Percentiles rank a stretch among this genome's conserved stretches.
These are phyloP conservation scores for Arizona elegans DNA, from an alignment of 2,113 vertebrate genomes.

Conservation along the genomic window DNA sequence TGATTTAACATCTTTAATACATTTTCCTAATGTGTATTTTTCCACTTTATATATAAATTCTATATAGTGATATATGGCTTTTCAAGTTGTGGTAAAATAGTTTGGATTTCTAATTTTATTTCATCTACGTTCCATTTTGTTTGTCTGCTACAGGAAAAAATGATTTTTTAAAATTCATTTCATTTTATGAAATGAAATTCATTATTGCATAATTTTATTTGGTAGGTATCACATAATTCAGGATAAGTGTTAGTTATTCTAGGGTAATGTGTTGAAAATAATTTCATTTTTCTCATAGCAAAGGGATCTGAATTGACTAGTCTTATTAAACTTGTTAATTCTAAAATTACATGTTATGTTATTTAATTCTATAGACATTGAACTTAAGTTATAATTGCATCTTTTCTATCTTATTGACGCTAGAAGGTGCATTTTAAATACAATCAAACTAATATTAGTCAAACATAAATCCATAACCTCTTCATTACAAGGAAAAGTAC, in stretches of 20 bases:
- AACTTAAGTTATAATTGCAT: neutral
- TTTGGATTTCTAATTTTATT: neutral
- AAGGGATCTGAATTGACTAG: neutral
- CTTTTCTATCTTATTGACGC: neutral
- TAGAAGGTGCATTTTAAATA: slow-evolving; percentile 2
- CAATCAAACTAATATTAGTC: neutral
- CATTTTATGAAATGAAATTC: neutral
- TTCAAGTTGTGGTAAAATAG: neutral
- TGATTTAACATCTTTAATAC: neutral
- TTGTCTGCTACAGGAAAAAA: neutral
- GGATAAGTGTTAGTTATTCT: neutral
- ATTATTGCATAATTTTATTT: neutral
- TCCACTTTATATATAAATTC: neutral
- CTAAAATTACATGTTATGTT: neutral
- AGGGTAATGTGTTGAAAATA: neutral
- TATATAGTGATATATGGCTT: neutral
- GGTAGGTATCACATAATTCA: neutral
- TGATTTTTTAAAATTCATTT: neutral
- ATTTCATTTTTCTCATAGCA: neutral
- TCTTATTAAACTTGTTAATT: neutral
- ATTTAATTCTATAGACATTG: neutral
- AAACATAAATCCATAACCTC: slow-evolving; percentile 28
- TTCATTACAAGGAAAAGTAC: slow-evolving; percentile 6
- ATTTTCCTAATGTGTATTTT: neutral
- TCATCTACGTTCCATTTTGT: neutral